Conservation (phyloP, 2,113 vertebrate genomes). For the Muscicapa adusta region DNA sequence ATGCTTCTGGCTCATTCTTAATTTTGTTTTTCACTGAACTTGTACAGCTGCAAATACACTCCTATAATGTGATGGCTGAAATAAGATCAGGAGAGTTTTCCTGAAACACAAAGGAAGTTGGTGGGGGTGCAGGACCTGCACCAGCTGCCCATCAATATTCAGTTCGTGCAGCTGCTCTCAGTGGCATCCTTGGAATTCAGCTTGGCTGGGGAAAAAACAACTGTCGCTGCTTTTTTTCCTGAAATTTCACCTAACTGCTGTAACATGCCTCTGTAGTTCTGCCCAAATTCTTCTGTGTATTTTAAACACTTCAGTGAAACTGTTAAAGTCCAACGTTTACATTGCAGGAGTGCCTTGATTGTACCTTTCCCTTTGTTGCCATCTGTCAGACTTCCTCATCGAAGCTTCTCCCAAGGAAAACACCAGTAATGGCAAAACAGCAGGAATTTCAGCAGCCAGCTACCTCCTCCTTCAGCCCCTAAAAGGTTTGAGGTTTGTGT, state of each 20-base stretch:
- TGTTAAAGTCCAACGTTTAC: not conserved
- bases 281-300: not conserved
- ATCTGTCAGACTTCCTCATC: conserved; percentile 40
- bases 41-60: not conserved
- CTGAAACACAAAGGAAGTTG: not conserved
- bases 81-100: not conserved
- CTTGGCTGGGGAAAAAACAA: conserved; percentile 46
- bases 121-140: not conserved
- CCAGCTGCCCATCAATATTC: conserved; percentile 45
- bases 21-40: not conserved
- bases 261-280: not conserved
- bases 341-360: conserved; percentile 21
- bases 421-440: conserved; percentile 27
- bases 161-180: not conserved
- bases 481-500: not conserved
- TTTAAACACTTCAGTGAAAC: conserved; percentile 11
- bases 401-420: conserved; percentile 27
- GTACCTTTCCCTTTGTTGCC: conserved; percentile 39
- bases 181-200: conserved; percentile 38
- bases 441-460: conserved; percentile 16
- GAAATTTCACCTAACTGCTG: not conserved
- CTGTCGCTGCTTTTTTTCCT: not conserved
- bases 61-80: not conserved
- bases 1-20: not conserved
- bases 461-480: not conserved